Base-by-base conservation (phyloP, 35 echinoderm and acorn worm genomes). In the Anneissia japonica region DNA sequence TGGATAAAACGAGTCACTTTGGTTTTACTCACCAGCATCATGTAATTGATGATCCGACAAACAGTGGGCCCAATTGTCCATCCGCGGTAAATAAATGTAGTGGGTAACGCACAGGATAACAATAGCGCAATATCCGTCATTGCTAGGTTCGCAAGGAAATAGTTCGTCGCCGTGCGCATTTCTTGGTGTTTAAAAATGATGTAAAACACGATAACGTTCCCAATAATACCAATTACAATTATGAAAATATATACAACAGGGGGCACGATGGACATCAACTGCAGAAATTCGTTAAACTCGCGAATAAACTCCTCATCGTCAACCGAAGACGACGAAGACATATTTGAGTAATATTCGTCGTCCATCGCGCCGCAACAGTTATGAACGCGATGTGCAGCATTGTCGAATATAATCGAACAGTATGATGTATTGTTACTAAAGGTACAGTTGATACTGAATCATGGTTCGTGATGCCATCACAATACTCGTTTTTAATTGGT, bases 81-180 rank as follows among this genome's bases (percentile, higher is more conserved):
- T 26, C 32, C 76, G 9, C 46, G 33, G 1, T 30, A 55, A 5
- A 41, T 45, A 17, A 89, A n/a, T 0, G 92, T 87, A 9, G 92
- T 79, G 0, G 92, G 87, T 36, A 89, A 43, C 30, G 73, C 76
- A 45, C 92, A 93, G 9, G 84, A 37, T 21, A 88, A 0, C 34
- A 93, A 78, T 7, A 86, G 46, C 9, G 83, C 87, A 13, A 93
- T 34, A 86, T 93, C 92, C 14, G 87, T 89, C 39, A 88, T 79
- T 7, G 92, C 92, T 43, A 93, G 33, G 56, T 93, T 93, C 5
- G 92, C 92, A 5, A 93, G 64, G 72, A 89, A 93, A 75, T 89
- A 93, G 87, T 93, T 93, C 29, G 92, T 93, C 0, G 89, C 87
- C 0, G 92, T 93, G 32, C 89, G 87, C 92, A 93, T 93, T 31